phyloP scores from a whole-genome alignment of 2,888 invertebrate genomes.

The Callyntrura sp. region DNA sequence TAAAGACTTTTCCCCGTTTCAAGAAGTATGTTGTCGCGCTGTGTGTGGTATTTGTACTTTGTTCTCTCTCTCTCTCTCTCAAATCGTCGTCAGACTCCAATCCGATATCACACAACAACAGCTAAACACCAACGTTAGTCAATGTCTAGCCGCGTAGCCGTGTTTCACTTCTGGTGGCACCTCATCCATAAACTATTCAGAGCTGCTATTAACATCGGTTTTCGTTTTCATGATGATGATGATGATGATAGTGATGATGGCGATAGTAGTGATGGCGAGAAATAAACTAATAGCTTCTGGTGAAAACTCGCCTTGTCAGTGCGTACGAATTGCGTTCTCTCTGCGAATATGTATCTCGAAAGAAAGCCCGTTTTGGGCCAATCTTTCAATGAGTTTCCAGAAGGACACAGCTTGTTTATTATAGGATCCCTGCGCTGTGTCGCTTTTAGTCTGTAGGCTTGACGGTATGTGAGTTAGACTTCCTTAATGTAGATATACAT shows the following conservation, averaged over 20 bases:
- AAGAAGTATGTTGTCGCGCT: neutral
- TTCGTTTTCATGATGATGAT: conserved; percentile 24
- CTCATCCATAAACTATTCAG: conserved; percentile 43
- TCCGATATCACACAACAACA: conserved; percentile 12
- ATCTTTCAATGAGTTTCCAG: too few relatives aligned
- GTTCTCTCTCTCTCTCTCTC: too few relatives aligned
- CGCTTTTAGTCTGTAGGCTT: too few relatives aligned
- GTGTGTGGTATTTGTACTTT: neutral
- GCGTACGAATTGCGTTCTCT: neutral
- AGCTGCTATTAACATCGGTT: conserved; percentile 45
- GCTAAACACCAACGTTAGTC: neutral
- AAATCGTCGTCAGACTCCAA: too few relatives aligned
- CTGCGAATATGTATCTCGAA: too few relatives aligned
- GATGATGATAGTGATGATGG: too few relatives aligned
- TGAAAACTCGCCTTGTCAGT: conserved; percentile 39
- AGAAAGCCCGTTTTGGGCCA: too few relatives aligned
- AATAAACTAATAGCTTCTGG: conserved; percentile 32
- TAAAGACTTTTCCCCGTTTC: neutral
- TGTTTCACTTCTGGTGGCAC: conserved; percentile 17
- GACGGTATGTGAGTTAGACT: too few relatives aligned
- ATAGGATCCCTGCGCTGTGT: too few relatives aligned
- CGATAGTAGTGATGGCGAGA: neutral
- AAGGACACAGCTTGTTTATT: too few relatives aligned
- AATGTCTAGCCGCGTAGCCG: neutral
- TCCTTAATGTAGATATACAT: too few relatives aligned